These are phyloP conservation scores for Brachyistius frenatus DNA, from an alignment of 2,113 vertebrate genomes.

Conservation along the genomic window DNA sequence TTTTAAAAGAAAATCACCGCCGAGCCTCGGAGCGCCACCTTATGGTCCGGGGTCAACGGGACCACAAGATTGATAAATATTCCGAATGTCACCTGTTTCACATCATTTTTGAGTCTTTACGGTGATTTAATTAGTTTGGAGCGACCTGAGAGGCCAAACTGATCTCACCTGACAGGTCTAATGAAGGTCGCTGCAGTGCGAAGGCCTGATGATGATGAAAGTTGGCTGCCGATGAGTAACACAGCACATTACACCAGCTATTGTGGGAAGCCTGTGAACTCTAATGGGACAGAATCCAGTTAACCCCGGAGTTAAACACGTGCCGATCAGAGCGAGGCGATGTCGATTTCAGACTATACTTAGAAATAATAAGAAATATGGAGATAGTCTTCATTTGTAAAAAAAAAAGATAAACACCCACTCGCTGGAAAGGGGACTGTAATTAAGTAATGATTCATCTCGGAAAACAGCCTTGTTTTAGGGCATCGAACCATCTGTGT, in stretches of 20 bases:
- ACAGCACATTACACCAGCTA: constrained; percentile 1
- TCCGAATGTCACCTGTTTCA: constrained; percentile 17
- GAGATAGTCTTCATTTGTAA: constrained; percentile 16
- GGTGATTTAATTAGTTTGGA: constrained; percentile 36
- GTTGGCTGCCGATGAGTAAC: constrained; percentile 31
- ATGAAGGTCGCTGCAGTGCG: constrained; percentile 39
- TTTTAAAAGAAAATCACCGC: not conserved
- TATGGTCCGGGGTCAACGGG: constrained; percentile 1
- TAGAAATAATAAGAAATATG: not conserved
- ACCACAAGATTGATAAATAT: not conserved
- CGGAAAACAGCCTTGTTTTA: constrained; percentile 17
- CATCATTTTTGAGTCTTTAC: constrained; percentile 1
- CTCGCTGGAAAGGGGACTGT: not conserved
- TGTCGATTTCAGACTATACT: constrained; percentile 12
- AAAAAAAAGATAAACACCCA: constrained; percentile 10
- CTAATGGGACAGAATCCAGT: constrained; percentile 50
- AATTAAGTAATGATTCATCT: constrained; percentile 30
- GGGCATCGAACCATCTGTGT: constrained; percentile 28
- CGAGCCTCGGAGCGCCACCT: not conserved
- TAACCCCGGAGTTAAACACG: constrained; percentile 64
- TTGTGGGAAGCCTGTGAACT: constrained; percentile 32
- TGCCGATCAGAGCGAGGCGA: constrained; percentile 43
- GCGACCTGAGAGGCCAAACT: not conserved
- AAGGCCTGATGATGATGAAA: constrained; percentile 24
- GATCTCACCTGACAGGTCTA: constrained; percentile 33